Base-by-base conservation (phyloP, 2,888 invertebrate species). In the Clostera curtula region DNA sequence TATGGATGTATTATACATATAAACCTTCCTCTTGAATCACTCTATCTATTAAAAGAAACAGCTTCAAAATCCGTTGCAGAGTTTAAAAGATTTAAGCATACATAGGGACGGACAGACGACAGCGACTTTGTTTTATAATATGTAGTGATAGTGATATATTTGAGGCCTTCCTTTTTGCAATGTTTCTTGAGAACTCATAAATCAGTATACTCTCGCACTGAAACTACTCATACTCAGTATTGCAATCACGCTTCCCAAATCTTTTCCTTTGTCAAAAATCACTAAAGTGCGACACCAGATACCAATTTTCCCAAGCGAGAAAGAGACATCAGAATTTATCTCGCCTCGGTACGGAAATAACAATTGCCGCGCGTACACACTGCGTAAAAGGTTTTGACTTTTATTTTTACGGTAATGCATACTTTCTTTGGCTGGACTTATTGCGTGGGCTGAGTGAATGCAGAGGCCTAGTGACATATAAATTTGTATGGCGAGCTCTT, bases 341-440 rank as follows among this genome's bases (percentile, higher is more conserved):
- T 29, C 31, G 38, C 35, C 36, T 30, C 29, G 24, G 26, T 15
- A 12, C 19, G 18, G 33, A 31, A 36, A 40, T 44, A 43, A 60
- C 49, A 55, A 56, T 62, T 59, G 57, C 54, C 49, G 48, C 46
- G 41, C 23, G 56, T 65, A 63, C 57, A 57, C 49, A 46, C 55
- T 29, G 45, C 47, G 50, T 69, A 68, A 72, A 58, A 73, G 74
- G 69, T 68, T 69, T 42, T 38, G 43, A 62, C 58, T 68, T 67
- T 74, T 72, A 71, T 66, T 72, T 71, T 73, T 68, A 74, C 63
- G 63, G 63, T 73, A 68, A 73, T 71, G 64, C 63, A 47, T 56
- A 62, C 55, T 60, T 58, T 54, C 49, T 52, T 51, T 47, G 36
- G 54, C 36, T 43, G 31, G 46, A 61, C 54, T 65, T 63, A 57